These are phyloP conservation scores for Dermatemys mawii DNA, from an alignment of 2,113 vertebrate species.

Conservation along the genomic window DNA sequence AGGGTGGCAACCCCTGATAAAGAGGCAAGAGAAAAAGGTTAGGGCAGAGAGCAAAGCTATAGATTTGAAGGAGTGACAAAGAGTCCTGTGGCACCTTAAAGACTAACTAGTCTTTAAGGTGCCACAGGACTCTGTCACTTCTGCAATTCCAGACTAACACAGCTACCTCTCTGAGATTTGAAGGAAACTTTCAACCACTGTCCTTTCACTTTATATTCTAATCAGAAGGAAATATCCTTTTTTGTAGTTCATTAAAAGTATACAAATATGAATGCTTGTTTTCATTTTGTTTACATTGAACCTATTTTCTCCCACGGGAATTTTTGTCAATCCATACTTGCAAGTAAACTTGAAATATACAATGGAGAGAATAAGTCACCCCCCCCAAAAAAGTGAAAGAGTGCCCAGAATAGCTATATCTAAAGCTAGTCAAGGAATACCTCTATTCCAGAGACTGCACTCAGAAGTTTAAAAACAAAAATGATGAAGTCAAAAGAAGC, in stretches of 20 bases:
- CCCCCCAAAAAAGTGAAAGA: too few species aligned
- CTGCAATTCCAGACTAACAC: too few species aligned
- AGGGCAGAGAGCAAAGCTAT: background rate
- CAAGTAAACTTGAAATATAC: background rate
- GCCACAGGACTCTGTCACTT: too few species aligned
- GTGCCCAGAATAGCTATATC: background rate
- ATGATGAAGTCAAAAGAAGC: background rate
- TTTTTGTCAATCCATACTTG: background rate
- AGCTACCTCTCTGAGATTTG: too few species aligned
- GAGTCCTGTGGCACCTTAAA: too few species aligned
- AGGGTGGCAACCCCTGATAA: background rate
- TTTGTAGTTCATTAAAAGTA: background rate
- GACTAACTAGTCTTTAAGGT: too few species aligned
- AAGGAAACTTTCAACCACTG: constrained; percentile 15
- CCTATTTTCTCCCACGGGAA: constrained; percentile 1
- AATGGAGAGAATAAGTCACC: too few species aligned
- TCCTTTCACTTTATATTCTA: too few species aligned
- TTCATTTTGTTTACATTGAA: background rate
- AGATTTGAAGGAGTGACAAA: background rate
- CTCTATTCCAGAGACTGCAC: background rate
- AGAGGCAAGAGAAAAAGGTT: background rate
- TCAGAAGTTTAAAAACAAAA: background rate
- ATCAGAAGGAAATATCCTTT: background rate
- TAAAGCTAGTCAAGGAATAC: background rate
- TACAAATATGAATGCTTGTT: background rate